Base-by-base conservation (phyloP, 64 coral and sea anemone species). In the Pachyseris speciosa region DNA sequence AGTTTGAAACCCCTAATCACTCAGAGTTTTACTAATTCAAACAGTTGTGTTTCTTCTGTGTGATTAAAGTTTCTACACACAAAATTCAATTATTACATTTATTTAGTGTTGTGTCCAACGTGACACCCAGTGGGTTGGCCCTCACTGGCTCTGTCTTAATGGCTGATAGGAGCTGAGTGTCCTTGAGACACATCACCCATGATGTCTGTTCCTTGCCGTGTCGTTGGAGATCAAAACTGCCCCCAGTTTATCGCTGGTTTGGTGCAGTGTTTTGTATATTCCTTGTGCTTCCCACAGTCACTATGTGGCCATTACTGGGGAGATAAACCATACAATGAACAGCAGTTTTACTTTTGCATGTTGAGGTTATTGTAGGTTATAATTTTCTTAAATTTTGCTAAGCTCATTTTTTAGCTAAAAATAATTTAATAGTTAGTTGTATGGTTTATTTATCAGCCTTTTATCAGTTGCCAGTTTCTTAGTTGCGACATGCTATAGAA, bases 251-350 rank as follows among this genome's bases (percentile, higher is more conserved):
- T 69, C 72, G 59, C 78, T 92, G 86, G 91, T 84, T 92, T 86
- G 86, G 91, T 90, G 81, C 66, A 64, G 80, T 84, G 55, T 86
- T 77, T 88, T 96, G 90, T 86, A 96, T 92, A 96, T 96, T 92
- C 94, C 94, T 96, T 96, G 94, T 93, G 86, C 69, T 88, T 92
- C 85, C 79, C 78, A 96, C 34, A 96, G 94, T 92, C 94, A 89
- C 49, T 92, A 66, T 85, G 76, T 96, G 90, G 78, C 90, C 27
- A 75, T 96, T 42, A 93, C 90, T 92, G 85, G 94, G 94, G 67
- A 88, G 94, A 96, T 95, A 91, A 95, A 95, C 94, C 88, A 91
- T 95, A 75, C 94, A 95, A 86, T 95, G 93, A 86, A 95, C 87
- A 95, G 32, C 33, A 41, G 25, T 55, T 72, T 41, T 40, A 20